Evolutionary conservation across 2,113 vertebrate genomes (phyloP).

Genomic region (Peromyscus polionotus): DNA sequence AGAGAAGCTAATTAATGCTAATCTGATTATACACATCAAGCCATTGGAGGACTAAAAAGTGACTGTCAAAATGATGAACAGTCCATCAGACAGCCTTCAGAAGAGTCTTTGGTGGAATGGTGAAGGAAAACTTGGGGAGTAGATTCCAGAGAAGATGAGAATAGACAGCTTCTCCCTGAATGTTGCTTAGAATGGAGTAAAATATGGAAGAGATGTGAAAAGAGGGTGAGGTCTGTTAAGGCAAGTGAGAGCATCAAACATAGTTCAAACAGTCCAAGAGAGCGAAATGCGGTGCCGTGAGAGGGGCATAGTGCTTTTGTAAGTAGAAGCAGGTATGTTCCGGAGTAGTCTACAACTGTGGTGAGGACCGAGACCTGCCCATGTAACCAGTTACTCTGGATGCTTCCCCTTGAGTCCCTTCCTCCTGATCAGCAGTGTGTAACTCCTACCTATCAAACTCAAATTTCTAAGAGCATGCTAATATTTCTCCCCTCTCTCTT

Average conservation of each 20-base stretch:
- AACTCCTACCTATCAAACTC: not conserved
- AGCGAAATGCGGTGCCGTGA: not conserved
- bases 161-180: not conserved
- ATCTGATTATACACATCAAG: not conserved
- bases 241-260: not conserved
- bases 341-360: not conserved
- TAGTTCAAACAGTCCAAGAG: not conserved
- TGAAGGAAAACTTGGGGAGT: not conserved
- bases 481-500: not conserved
- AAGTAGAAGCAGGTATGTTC: not conserved
- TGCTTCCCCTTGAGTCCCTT: not conserved
- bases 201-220: not conserved
- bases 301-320: not conserved
- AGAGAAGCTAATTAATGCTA: not conserved
- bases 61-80: not conserved
- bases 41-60: not conserved
- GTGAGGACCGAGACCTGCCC: not conserved
- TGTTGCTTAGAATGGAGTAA: not conserved
- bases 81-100: not conserved
- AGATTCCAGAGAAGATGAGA: not conserved
- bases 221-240: not conserved
- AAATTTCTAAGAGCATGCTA: not conserved
- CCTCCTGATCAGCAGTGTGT: not conserved
- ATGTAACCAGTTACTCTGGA: not conserved
- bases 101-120: not conserved